Base-by-base conservation (phyloP, 1,140 invertebrate genomes). In the Magallana angulata region DNA sequence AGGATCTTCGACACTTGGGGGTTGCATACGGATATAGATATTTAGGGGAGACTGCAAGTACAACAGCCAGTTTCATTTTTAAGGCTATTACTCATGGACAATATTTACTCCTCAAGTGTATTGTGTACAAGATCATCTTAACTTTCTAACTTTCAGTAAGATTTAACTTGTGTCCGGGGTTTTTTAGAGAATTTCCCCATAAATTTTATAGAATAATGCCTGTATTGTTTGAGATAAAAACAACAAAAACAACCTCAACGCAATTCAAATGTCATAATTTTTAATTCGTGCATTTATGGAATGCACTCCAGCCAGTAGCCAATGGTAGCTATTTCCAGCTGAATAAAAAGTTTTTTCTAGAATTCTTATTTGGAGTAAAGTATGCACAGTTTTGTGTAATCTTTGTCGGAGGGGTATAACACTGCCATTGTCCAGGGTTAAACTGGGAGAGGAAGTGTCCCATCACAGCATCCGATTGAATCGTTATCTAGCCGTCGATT, bases 401-500 rank as follows among this genome's bases (percentile, higher is more conserved):
- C 36, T 71, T 71, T 71, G 68, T 30, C 18, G 11, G 14, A 30
- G 68, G 24, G 68, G 68, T 71, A 71, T 30, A 71, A 71, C 68
- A 36, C 68, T 30, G 24, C 24, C 68, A 71, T 71, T 71, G 68
- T 71, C 68, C 18, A n/a, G 18, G 68, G 18, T 71, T 36, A 30
- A 71, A 24, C 2, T 71, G 8, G 8, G 14, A 2, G 24, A 30
- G 68, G 68, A 71, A 71, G 68, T 71, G 24, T 11, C 18, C 68
- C 24, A 71, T 71, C 24, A 71, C 0, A 71, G 68, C 68, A 71
- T 71, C 68, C 68, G 68, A 71, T 71, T 71, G 24, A 12, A 30
- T 30, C 68, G 1, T 71, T 71, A 71, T 71, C 68, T 30, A 71
- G 68, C 68, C 9, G 24, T 71, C 24, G 68, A 71, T 71, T 71